Evolutionary conservation across 1,140 invertebrate genomes (phyloP).

Genomic region (Drosophila auraria): DNA sequence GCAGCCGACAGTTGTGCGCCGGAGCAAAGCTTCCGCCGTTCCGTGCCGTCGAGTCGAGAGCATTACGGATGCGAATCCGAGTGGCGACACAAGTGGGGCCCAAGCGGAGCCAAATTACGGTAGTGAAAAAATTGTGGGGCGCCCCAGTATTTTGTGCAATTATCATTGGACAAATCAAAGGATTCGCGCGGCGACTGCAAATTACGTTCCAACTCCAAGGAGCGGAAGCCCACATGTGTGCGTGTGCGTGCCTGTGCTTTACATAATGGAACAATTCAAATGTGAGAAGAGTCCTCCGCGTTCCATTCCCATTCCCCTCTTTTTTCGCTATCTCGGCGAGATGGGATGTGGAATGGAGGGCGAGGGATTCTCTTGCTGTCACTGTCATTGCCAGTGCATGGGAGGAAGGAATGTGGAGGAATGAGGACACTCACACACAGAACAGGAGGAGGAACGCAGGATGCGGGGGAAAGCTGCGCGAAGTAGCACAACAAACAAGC

Average conservation of each 20-base stretch:
- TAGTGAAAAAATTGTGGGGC: constrained; percentile 69
- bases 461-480: constrained; percentile 60
- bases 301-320: constrained; percentile 5
- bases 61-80: constrained; percentile 52
- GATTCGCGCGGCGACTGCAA: constrained; percentile 37
- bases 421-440: constrained; percentile 10
- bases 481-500: constrained; percentile 75
- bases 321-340: constrained; percentile 24
- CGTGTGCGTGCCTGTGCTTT: constrained; percentile 50
- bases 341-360: constrained; percentile 5
- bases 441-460: background rate
- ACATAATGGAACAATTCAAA: constrained; percentile 59
- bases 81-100: constrained; percentile 42
- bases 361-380: constrained; percentile 60
- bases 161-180: constrained; percentile 59
- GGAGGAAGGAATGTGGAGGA: constrained; percentile 37
- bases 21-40: constrained; percentile 54
- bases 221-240: constrained; percentile 32
- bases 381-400: constrained; percentile 75
- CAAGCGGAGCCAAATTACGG: constrained; percentile 55
- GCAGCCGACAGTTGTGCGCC: constrained; percentile 74
- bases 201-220: constrained; percentile 43
- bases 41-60: constrained; percentile 72
- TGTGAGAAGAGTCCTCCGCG: constrained; percentile 21
- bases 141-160: constrained; percentile 53